phyloP scores from a whole-genome alignment of 2,797 vertebrate species.

The Monodelphis domestica region DNA sequence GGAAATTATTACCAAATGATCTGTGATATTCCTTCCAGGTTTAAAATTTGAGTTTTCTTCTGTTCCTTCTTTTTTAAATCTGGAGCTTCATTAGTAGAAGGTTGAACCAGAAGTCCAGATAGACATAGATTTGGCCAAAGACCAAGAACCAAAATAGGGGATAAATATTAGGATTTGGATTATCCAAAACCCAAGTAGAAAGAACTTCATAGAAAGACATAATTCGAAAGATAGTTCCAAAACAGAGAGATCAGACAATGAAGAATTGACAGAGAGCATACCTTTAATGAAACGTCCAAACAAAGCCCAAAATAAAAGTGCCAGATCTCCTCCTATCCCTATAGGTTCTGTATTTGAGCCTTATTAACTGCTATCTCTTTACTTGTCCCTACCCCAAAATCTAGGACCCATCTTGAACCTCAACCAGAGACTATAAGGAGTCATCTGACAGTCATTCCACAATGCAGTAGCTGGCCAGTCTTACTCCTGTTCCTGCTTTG shows the following conservation, averaged over 20 bases:
- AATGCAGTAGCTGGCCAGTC: neutral
- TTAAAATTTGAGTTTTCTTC: slow-evolving; percentile 5
- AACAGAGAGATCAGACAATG: neutral
- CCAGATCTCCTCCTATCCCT: neutral
- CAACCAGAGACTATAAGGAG: neutral
- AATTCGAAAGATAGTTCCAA: neutral
- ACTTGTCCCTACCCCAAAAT: neutral
- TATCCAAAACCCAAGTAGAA: neutral
- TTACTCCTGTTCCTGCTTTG: neutral
- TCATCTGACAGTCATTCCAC: neutral
- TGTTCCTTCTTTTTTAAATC: slow-evolving; percentile 7
- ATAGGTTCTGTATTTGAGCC: neutral
- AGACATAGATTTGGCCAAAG: neutral
- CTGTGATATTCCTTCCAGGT: neutral
- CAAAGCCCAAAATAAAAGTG: neutral
- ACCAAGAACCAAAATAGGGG: neutral
- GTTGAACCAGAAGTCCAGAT: neutral
- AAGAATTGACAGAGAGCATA: neutral
- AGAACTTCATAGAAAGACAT: neutral
- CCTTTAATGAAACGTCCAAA: neutral
- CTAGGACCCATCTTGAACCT: neutral
- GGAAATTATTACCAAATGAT: neutral
- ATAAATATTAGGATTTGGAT: neutral
- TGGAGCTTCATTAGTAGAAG: neutral
- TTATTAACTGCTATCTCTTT: neutral